A percentile compares a stretch with the other conserved stretches of the same genome.
These are phyloP conservation scores for Amphipyra tragopoginis DNA, from an alignment of 2,888 invertebrate species.

Conservation along the genomic window DNA sequence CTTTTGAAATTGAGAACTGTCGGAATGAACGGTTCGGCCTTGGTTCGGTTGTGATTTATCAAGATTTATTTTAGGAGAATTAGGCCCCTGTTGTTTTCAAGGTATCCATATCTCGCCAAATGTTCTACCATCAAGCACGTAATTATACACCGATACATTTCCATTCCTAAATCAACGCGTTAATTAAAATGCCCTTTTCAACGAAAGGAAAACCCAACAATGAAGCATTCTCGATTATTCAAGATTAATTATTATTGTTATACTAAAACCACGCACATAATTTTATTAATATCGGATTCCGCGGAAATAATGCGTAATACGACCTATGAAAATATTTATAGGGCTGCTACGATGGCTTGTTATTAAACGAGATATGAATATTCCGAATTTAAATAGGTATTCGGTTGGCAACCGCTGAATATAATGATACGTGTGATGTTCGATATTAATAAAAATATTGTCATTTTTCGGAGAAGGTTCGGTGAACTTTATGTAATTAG, in stretches of 20 bases:
- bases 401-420: slow-evolving; percentile 32
- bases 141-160: slow-evolving; percentile 18
- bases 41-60: too few species aligned
- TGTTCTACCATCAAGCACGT: background rate
- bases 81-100: background rate
- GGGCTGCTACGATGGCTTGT: slow-evolving; percentile 42
- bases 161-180: slow-evolving; percentile 8
- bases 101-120: background rate
- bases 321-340: slow-evolving; percentile 55
- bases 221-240: slow-evolving; percentile 38
- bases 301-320: slow-evolving; percentile 54
- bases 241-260: slow-evolving; percentile 49
- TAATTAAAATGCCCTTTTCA: slow-evolving; percentile 41
- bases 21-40: too few species aligned
- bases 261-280: slow-evolving; percentile 51
- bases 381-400: slow-evolving; percentile 51
- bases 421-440: slow-evolving; percentile 45
- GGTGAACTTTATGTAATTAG: slow-evolving; percentile 8
- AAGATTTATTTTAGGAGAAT: too few species aligned
- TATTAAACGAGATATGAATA: slow-evolving; percentile 56
- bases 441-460: slow-evolving; percentile 23
- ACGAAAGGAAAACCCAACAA: slow-evolving; percentile 27
- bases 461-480: slow-evolving; percentile 7
- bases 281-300: slow-evolving; percentile 62
- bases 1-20: too few species aligned